phyloP scores from a whole-genome alignment of 2,888 invertebrate species.

The Phania funesta region DNA sequence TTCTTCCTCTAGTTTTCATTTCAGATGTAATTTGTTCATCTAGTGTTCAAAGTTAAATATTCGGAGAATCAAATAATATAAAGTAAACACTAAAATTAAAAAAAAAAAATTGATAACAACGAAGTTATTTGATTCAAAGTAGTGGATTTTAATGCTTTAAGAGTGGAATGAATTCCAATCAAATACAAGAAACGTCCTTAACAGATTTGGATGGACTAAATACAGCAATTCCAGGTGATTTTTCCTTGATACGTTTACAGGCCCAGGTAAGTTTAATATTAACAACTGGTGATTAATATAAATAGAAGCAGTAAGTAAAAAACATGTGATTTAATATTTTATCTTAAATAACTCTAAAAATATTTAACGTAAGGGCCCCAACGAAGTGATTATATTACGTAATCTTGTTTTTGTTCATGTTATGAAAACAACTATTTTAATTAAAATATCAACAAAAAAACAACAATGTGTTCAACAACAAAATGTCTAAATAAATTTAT shows the following conservation, averaged over 20 bases:
- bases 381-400: slow-evolving; percentile 36
- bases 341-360: neutral
- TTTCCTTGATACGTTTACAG: slow-evolving; percentile 71
- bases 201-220: slow-evolving; percentile 78
- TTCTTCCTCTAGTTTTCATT: no score
- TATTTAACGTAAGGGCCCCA: no score
- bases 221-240: slow-evolving; percentile 51
- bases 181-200: slow-evolving; percentile 77
- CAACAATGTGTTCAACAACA: slow-evolving; percentile 5
- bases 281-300: no score
- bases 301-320: neutral
- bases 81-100: neutral
- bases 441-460: neutral
- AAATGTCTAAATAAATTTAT: slow-evolving; percentile 31
- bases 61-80: neutral
- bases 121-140: neutral
- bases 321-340: slow-evolving; percentile 6
- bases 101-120: neutral
- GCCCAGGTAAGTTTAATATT: slow-evolving; percentile 72
- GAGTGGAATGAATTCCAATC: slow-evolving; percentile 78
- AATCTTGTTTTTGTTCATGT: slow-evolving; percentile 25
- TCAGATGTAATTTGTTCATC: no score
- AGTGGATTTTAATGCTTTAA: slow-evolving; percentile 54
- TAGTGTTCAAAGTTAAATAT: no score
- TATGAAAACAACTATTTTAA: neutral